Conservation (phyloP, 53 echinoderm and acorn worm species). For the Stichopus horrens region DNA sequence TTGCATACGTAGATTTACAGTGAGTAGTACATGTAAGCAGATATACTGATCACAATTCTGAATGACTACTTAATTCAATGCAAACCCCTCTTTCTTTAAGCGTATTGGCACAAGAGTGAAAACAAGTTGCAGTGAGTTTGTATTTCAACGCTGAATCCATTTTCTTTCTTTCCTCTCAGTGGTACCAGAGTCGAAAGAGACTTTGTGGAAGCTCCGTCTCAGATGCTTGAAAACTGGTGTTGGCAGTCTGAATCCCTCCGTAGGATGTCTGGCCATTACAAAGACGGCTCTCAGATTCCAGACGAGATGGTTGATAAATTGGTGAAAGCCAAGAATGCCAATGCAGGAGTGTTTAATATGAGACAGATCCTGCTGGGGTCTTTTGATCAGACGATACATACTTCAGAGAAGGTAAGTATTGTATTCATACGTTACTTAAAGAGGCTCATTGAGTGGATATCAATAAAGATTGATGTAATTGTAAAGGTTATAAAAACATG, state of each 20-base stretch:
- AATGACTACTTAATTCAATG: too few relatives aligned
- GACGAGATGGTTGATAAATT: constrained; percentile 94
- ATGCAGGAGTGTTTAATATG: constrained; percentile 96
- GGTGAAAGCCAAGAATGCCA: constrained; percentile 93
- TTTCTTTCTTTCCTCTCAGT: constrained; percentile 36
- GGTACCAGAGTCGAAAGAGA: constrained; percentile 97
- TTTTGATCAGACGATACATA: constrained; percentile 97
- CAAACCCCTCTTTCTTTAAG: too few relatives aligned
- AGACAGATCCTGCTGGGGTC: constrained; percentile 94
- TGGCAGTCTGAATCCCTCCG: constrained; percentile 92
- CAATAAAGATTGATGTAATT: too few relatives aligned
- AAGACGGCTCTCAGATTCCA: constrained; percentile 78
- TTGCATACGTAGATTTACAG: too few relatives aligned
- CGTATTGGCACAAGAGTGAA: too few relatives aligned
- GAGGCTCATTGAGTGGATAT: not conserved
- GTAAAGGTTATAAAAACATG: too few relatives aligned
- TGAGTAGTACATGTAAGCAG: too few relatives aligned
- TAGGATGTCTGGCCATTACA: constrained; percentile 88
- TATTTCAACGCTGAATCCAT: not conserved
- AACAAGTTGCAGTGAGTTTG: too few relatives aligned
- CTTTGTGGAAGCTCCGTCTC: constrained; percentile 99
- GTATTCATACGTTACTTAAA: not conserved
- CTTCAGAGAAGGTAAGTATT: constrained; percentile 63
- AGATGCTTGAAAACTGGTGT: constrained; percentile 99
- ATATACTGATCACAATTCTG: too few relatives aligned